phyloP scores from a whole-genome alignment of 2,113 vertebrate genomes.

The Siniperca chuatsi region DNA sequence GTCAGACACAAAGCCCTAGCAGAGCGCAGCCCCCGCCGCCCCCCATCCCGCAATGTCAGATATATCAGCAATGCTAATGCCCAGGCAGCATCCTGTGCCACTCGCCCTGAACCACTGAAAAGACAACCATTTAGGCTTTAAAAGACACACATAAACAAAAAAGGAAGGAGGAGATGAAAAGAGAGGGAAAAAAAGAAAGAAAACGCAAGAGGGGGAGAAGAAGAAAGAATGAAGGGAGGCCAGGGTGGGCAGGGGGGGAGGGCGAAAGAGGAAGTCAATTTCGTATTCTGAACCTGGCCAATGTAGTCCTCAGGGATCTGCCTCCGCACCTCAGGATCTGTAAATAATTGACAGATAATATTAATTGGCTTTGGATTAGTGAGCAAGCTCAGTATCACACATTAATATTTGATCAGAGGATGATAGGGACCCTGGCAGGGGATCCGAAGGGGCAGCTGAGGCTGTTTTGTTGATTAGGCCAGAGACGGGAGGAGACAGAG shows the following conservation, averaged over 20 bases:
- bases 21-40: constrained; percentile 18
- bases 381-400: constrained; percentile 99
- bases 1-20: constrained; percentile 76
- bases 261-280: constrained; percentile 92
- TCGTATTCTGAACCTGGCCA: constrained; percentile 99
- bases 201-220: constrained; percentile 54
- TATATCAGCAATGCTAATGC: constrained; percentile 77
- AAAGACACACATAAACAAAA: constrained; percentile 82
- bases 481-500: constrained; percentile 89
- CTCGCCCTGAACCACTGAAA: constrained; percentile 67
- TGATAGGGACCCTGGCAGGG: constrained; percentile 99
- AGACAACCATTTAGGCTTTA: constrained; percentile 82
- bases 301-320: constrained; percentile 97
- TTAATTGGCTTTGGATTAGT: constrained; percentile 99
- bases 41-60: constrained; percentile 65
- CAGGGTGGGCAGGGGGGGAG: constrained; percentile 18
- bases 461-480: constrained; percentile 95
- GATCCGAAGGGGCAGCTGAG: constrained; percentile 98
- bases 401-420: constrained; percentile 99
- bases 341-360: constrained; percentile 99
- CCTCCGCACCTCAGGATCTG: constrained; percentile 99
- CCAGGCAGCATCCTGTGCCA: constrained; percentile 61
- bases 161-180: constrained; percentile 71
- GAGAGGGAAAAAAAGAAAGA: constrained; percentile 55
- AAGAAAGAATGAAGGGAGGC: constrained; percentile 68